Evolutionary conservation across 2,113 vertebrate genomes (phyloP).

Genomic region (Mystacornis crossleyi): DNA sequence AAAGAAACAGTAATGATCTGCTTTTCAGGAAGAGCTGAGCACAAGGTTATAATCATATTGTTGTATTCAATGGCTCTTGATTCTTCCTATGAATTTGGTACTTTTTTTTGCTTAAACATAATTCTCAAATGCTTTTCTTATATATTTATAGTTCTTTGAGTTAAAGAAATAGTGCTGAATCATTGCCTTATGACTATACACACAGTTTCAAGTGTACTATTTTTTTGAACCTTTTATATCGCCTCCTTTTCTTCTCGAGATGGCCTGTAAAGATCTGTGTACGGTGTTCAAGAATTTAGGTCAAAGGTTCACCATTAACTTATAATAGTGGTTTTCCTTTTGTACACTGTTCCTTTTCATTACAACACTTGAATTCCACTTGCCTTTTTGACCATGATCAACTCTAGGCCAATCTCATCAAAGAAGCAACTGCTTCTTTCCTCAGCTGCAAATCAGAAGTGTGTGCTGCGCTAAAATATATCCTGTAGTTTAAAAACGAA

Average conservation of each 20-base stretch:
- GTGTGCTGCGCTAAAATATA: neutral
- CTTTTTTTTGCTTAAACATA: neutral
- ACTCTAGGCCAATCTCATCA: neutral
- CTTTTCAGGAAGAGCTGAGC: neutral
- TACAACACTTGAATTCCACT: neutral
- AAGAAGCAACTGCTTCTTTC: neutral
- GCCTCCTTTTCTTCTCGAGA: neutral
- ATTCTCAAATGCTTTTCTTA: neutral
- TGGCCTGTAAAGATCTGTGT: neutral
- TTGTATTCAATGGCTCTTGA: neutral
- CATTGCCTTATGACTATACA: neutral
- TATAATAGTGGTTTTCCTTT: neutral
- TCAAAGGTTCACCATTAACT: neutral
- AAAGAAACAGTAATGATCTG: neutral
- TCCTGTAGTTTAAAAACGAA: constrained; percentile 6
- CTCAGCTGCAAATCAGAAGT: neutral
- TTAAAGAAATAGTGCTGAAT: neutral
- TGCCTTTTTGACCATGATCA: neutral
- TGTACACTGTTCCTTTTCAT: neutral
- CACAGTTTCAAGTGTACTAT: neutral
- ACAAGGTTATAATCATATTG: neutral
- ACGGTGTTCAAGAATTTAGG: neutral
- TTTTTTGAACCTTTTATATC: neutral
- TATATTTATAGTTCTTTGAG: neutral
- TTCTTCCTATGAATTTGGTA: neutral